phyloP scores from a whole-genome alignment of 2,113 vertebrate genomes.

The Aphyosemion australe region DNA sequence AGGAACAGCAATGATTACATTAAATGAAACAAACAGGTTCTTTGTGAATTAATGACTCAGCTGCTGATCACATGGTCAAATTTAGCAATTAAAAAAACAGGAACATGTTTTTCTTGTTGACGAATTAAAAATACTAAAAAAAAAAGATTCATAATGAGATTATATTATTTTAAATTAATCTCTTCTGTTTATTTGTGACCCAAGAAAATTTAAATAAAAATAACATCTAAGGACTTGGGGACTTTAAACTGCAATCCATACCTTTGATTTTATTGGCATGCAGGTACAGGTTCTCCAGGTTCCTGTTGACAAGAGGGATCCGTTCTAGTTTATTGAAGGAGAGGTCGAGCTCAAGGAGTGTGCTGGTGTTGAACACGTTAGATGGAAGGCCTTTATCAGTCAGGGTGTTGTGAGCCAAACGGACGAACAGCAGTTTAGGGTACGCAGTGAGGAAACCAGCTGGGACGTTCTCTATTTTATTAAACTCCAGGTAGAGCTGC shows the following conservation, averaged over 20 bases:
- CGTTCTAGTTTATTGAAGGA: slow-evolving; percentile 92
- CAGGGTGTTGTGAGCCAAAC: slow-evolving; percentile 90
- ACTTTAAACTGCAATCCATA: slow-evolving; percentile 50
- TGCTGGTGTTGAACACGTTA: slow-evolving; percentile 88
- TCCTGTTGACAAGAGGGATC: slow-evolving; percentile 88
- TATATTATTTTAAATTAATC: too few species aligned
- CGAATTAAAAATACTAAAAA: too few species aligned
- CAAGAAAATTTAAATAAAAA: not conserved
- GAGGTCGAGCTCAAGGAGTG: slow-evolving; percentile 91
- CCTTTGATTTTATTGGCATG: slow-evolving; percentile 95
- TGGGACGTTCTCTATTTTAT: slow-evolving; percentile 85
- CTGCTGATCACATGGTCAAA: too few species aligned
- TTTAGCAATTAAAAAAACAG: too few species aligned
- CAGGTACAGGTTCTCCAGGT: slow-evolving; percentile 93
- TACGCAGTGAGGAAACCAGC: slow-evolving; percentile 82
- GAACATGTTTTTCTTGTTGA: too few species aligned
- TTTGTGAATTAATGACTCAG: too few species aligned
- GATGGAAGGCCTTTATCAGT: slow-evolving; percentile 87
- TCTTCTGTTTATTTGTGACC: not conserved
- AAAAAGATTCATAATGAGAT: too few species aligned
- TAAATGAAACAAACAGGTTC: too few species aligned
- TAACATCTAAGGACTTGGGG: too few species aligned
- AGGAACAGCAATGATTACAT: too few species aligned
- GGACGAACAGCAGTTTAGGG: slow-evolving; percentile 85
- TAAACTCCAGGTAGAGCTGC: slow-evolving; percentile 91